Conservation (phyloP, 2,113 vertebrate genomes). For the Helogale parvula region DNA sequence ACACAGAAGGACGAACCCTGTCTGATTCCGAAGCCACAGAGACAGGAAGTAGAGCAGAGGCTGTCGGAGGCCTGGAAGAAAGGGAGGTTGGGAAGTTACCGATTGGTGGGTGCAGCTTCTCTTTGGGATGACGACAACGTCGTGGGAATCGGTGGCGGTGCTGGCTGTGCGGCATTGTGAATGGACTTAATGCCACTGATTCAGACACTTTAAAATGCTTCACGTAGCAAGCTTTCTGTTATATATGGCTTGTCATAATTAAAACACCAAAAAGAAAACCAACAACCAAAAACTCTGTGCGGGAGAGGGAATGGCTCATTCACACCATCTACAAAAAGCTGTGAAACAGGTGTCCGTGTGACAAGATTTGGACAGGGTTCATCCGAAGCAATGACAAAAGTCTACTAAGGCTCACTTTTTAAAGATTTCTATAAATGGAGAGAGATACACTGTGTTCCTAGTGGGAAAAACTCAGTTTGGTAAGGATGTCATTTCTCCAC, state of each 20-base stretch:
- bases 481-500: constrained; percentile 47
- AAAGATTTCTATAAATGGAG: constrained; percentile 19
- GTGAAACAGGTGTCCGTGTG: not conserved
- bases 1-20: not conserved
- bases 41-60: not conserved
- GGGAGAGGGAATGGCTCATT: not conserved
- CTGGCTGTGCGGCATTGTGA: not conserved
- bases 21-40: not conserved
- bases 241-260: not conserved
- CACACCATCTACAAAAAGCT: not conserved
- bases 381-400: not conserved
- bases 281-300: not conserved
- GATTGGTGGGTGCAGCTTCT: not conserved
- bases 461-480: not conserved
- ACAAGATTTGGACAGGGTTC: not conserved
- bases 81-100: not conserved
- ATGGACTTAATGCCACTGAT: not conserved
- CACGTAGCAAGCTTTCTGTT: not conserved
- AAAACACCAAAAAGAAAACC: not conserved
- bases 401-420: not conserved
- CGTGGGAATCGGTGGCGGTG: not conserved
- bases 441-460: constrained; percentile 18
- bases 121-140: not conserved
- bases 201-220: not conserved
- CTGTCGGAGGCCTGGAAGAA: not conserved